Conservation (phyloP, 2,888 invertebrate genomes). For the Gymnoscelis rufifasciata region DNA sequence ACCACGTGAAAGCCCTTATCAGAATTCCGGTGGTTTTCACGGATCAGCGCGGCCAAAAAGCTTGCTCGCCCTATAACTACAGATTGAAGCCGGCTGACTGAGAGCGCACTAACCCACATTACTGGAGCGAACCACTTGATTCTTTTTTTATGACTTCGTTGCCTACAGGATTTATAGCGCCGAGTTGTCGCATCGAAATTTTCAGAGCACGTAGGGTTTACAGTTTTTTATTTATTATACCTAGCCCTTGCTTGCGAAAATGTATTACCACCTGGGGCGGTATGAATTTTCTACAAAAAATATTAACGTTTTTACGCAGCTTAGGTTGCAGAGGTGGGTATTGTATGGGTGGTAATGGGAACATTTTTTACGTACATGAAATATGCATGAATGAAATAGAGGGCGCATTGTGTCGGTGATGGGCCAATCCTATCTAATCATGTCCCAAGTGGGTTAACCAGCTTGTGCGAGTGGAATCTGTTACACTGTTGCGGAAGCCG, state of each 20-base stretch:
- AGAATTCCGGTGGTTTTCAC: constrained; percentile 40
- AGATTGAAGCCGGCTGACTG: constrained; percentile 21
- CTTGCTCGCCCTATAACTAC: constrained; percentile 32
- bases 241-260: background rate
- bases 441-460: too few species aligned
- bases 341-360: background rate
- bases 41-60: constrained; percentile 34
- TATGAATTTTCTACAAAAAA: background rate
- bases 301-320: background rate
- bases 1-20: constrained; percentile 21
- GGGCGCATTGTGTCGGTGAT: too few species aligned
- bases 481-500: background rate
- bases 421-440: too few species aligned
- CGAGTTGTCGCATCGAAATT: constrained; percentile 3
- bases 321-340: background rate
- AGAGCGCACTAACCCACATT: constrained; percentile 28
- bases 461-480: background rate
- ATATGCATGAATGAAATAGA: too few species aligned
- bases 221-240: constrained; percentile 1
- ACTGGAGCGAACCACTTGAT: constrained; percentile 28
- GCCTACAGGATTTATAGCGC: constrained; percentile 18
- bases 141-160: constrained; percentile 30
- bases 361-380: too few species aligned
- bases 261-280: background rate
- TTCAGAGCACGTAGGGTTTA: constrained; percentile 1